phyloP scores from a whole-genome alignment of 1,140 invertebrate species.

The Elysia chlorotica region DNA sequence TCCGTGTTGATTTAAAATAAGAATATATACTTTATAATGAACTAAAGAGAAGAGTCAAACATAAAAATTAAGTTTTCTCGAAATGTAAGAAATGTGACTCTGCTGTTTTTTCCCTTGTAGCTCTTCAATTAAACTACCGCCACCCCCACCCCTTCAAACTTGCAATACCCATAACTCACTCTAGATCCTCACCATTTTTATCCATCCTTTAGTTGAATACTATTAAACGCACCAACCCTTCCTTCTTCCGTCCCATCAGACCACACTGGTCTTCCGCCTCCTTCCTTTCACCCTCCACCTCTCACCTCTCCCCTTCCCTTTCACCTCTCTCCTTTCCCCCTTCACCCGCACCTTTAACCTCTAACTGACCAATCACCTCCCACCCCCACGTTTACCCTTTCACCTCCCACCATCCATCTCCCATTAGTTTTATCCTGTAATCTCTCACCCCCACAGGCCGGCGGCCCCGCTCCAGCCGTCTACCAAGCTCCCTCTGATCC shows the following conservation, averaged over 20 bases:
- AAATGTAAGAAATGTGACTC: too few relatives aligned
- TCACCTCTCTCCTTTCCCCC: background rate
- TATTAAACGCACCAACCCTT: background rate
- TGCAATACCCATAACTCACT: too few relatives aligned
- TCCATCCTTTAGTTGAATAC: too few relatives aligned
- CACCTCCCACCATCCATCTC: background rate
- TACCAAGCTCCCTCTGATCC: background rate
- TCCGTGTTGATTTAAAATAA: too few relatives aligned
- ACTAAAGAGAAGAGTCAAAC: too few relatives aligned
- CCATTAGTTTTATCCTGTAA: background rate
- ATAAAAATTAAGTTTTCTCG: too few relatives aligned
- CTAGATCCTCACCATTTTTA: too few relatives aligned
- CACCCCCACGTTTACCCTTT: background rate
- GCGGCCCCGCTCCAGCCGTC: background rate
- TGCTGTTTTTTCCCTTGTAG: too few relatives aligned
- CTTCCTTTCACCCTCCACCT: background rate
- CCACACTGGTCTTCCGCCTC: background rate
- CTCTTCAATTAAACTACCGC: too few relatives aligned
- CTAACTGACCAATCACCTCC: background rate
- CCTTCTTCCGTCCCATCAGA: background rate
- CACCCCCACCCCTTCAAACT: too few relatives aligned
- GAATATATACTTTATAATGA: too few relatives aligned
- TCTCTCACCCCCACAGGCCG: background rate
- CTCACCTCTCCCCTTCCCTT: background rate
- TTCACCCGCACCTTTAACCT: background rate